Conservation (phyloP, 2,113 vertebrate genomes). For the Psittacula cyanocephala region DNA sequence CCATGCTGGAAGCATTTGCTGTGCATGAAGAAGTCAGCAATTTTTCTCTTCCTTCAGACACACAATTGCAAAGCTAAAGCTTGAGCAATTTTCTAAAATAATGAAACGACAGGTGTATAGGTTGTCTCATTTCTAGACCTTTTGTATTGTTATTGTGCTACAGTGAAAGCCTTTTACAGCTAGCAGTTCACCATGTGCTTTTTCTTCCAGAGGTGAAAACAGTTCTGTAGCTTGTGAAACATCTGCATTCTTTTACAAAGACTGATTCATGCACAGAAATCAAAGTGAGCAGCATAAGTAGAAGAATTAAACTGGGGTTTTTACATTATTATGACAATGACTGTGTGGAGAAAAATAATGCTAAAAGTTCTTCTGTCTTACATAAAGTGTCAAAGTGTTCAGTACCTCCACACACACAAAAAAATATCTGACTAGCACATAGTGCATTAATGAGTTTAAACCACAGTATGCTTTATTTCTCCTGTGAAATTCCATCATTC, state of each 20-base stretch:
- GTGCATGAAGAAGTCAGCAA: not conserved
- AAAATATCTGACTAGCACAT: not conserved
- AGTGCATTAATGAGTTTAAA: not conserved
- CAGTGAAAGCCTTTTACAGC: not conserved
- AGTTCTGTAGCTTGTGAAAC: not conserved
- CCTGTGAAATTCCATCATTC: not conserved
- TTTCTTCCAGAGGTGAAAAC: not conserved
- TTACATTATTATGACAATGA: not conserved
- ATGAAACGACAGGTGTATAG: not conserved
- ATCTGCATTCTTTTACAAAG: not conserved
- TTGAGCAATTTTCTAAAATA: conserved; percentile 2
- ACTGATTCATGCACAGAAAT: not conserved
- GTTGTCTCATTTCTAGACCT: not conserved
- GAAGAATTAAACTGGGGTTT: not conserved
- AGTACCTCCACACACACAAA: not conserved
- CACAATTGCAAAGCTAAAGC: not conserved
- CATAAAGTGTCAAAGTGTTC: not conserved
- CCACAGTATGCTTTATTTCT: not conserved
- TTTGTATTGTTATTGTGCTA: not conserved
- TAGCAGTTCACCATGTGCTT: not conserved
- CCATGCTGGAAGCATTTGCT: not conserved
- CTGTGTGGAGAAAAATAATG: not conserved
- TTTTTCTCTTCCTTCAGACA: not conserved
- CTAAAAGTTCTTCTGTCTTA: not conserved
- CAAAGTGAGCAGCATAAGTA: not conserved